Conservation (phyloP, 1,140 invertebrate species). For the Belonocnema kinseyi region DNA sequence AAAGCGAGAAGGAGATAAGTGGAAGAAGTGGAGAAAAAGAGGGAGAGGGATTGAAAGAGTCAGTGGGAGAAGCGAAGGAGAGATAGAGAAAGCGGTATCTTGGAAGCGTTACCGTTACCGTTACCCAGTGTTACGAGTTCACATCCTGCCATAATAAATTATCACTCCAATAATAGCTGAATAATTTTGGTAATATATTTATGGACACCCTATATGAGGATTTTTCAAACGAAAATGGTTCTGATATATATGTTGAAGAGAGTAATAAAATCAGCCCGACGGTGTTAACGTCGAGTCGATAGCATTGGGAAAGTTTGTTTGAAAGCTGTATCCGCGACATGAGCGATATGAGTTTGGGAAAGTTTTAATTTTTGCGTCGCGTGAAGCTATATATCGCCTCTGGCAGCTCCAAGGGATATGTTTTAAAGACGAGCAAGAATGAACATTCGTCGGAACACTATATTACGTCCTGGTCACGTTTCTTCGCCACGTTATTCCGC, state of each 20-base stretch:
- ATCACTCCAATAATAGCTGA: no score
- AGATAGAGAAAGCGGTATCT: no score
- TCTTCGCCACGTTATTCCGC: slow-evolving; percentile 27
- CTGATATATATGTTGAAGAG: neutral
- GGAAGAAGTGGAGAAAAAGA: no score
- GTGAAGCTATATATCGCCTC: neutral
- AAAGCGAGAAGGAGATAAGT: no score
- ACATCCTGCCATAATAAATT: no score
- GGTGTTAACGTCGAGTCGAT: slow-evolving; percentile 10
- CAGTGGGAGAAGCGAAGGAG: no score
- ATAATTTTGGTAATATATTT: no score
- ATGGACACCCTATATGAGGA: neutral
- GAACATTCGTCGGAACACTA: slow-evolving; percentile 28
- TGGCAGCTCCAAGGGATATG: neutral
- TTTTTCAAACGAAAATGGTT: neutral
- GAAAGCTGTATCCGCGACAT: neutral
- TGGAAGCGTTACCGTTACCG: no score
- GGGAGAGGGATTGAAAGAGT: no score
- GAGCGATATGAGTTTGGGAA: slow-evolving; percentile 27
- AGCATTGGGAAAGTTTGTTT: slow-evolving; percentile 5
- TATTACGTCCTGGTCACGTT: slow-evolving; percentile 29
- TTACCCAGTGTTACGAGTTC: no score
- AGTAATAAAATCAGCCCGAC: neutral
- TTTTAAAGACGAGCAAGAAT: slow-evolving; percentile 31
- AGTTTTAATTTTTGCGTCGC: slow-evolving; percentile 25